Evolutionary conservation across 1,140 invertebrate genomes (phyloP).

Genomic region (Pseudomyrmex gracilis): DNA sequence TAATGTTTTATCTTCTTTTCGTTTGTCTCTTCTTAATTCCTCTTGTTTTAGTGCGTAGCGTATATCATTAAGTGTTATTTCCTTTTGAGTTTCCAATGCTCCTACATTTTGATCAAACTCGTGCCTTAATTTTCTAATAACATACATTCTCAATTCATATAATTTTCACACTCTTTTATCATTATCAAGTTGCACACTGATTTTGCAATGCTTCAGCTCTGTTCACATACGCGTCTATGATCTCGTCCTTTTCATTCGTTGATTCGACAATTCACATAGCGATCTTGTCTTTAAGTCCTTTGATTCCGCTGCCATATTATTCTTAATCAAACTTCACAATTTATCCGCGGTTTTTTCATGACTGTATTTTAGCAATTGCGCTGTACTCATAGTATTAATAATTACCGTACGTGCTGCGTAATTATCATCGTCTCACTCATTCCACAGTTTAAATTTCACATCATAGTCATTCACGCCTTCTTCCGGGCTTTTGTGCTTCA

Average conservation of each 20-base stretch:
- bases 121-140: neutral
- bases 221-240: no score
- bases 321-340: no score
- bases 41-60: conserved; percentile 34
- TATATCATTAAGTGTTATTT: conserved; percentile 18
- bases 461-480: conserved; percentile 7
- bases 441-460: neutral
- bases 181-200: no score
- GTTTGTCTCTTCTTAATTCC: neutral
- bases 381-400: conserved; percentile 12
- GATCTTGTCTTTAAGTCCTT: no score
- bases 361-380: conserved; percentile 34
- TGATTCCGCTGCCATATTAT: no score
- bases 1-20: neutral
- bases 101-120: conserved; percentile 42
- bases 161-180: no score
- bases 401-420: conserved; percentile 4
- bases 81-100: conserved; percentile 13
- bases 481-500: neutral
- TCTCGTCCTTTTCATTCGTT: no score
- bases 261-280: no score
- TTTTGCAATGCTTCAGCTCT: no score
- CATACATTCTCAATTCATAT: conserved; percentile 46
- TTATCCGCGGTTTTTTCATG: no score
- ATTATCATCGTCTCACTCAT: conserved; percentile 43